Evolutionary conservation across 2,888 invertebrate genomes (phyloP).

Genomic region (Paralinhomoeus sp.): DNA sequence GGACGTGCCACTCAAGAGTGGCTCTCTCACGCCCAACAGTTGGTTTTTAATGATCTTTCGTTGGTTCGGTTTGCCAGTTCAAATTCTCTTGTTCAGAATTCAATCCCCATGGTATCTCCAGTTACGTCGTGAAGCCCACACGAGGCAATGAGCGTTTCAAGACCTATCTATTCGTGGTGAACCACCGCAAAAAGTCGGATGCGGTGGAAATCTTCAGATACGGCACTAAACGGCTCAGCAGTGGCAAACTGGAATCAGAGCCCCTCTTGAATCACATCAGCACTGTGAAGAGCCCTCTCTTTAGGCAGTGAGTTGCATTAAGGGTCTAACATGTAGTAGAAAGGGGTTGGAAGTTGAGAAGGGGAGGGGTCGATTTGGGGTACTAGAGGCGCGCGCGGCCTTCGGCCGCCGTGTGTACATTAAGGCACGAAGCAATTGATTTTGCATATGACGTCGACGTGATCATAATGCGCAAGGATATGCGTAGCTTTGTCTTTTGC

Average conservation of each 20-base stretch:
- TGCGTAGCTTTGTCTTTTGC: too few species aligned
- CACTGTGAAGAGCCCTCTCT: slow-evolving; percentile 5
- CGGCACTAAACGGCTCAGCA: background rate
- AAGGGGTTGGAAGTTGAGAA: background rate
- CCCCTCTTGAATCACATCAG: slow-evolving; percentile 1
- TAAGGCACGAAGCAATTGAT: too few species aligned
- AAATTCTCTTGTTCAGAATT: background rate
- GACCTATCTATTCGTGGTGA: slow-evolving; percentile 2
- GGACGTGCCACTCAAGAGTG: slow-evolving; percentile 2
- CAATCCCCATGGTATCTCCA: slow-evolving; percentile 6
- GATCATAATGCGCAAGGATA: too few species aligned
- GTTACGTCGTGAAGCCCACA: background rate
- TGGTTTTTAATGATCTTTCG: too few species aligned
- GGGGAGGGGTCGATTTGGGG: background rate
- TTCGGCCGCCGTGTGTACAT: too few species aligned
- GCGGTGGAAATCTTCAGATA: slow-evolving; percentile 6
- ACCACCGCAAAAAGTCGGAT: slow-evolving; percentile 4
- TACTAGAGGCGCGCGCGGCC: too few species aligned
- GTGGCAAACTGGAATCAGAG: background rate
- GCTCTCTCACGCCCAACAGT: background rate
- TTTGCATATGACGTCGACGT: too few species aligned
- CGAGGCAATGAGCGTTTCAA: background rate
- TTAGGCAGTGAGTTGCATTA: background rate
- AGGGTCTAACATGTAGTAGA: background rate
- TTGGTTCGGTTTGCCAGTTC: too few species aligned